Base-by-base conservation (phyloP, 2,797 vertebrate genomes). In the Myoxocephalus aenaeus region DNA sequence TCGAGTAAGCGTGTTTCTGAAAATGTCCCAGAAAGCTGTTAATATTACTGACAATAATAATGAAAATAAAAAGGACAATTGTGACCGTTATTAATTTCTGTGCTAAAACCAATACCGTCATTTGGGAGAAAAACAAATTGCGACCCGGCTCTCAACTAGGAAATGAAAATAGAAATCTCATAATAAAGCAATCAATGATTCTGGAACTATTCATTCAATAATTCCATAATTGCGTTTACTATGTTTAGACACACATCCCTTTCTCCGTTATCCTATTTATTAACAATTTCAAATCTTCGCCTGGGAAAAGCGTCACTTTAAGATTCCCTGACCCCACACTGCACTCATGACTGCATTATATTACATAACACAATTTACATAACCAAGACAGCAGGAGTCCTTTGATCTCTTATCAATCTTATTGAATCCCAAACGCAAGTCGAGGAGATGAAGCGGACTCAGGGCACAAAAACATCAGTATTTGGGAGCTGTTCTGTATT, bases 301-400 rank as follows among this genome's bases (percentile, higher is more conserved):
- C 54, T 18, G 10, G 36, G 25, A 58, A 32, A 53, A 32, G 8
- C 29, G 40, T 40, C 17, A 10, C 11, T 56, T 67, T 3, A 48
- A 63, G 25, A n/a, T 46, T n/a, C 6, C 11, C 58, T 32, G 65
- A 67, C 25, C 57, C 32, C n/a, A 2, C 1, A 0, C 25, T 57
- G 38, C 38, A n/a, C 66, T 17, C 65, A 7, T 17, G 42, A 70
- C 8, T 64, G 25, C 25, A 27, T n/a, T 8, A 9, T 29, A 25
- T 27, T 0, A 62, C 50, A 27, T 53, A 56, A 70, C 32, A 38
- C 50, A 34, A 22, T 73, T 80, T 64, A 56, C 51, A 59, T 56
- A 50, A 72, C 8, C 32, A 54, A 46, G n/a, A 61, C 29, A 5
- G 25, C 11, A n/a, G 12, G 58, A 18, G 18, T 1, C 11, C 25